A percentile compares a stretch with the other conserved stretches of the same genome.
Conservation (phyloP, 2,797 vertebrate genomes). For the Rhincodon typus region DNA sequence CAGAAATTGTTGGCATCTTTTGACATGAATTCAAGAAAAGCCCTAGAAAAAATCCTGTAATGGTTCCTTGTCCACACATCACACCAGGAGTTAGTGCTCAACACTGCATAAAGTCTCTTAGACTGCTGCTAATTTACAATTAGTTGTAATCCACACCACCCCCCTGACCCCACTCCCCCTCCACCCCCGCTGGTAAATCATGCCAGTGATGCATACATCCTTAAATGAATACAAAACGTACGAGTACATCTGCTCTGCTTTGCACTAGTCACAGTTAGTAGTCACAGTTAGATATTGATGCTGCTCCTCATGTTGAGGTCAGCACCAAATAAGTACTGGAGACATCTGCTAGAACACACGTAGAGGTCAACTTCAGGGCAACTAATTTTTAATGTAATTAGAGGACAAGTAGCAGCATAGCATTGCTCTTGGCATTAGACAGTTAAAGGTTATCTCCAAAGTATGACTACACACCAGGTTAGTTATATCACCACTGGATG, state of each 20-base stretch:
- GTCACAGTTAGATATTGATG: neutral
- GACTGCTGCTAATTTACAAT: neutral
- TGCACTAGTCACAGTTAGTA: neutral
- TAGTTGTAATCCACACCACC: no score
- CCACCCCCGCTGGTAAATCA: no score
- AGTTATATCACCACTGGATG: neutral
- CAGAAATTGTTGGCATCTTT: neutral
- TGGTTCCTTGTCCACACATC: neutral
- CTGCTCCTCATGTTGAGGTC: neutral
- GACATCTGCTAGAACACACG: neutral
- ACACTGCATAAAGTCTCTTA: neutral
- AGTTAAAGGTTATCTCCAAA: neutral
- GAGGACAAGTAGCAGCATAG: neutral
- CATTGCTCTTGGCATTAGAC: neutral
- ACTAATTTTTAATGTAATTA: neutral
- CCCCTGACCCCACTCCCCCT: no score
- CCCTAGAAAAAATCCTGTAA: neutral
- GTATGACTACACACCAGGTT: neutral
- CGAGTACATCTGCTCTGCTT: neutral
- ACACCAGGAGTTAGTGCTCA: neutral
- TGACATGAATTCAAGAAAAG: neutral
- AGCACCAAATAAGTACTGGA: neutral
- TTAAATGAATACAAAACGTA: no score
- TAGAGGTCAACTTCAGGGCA: neutral
- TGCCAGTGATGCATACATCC: no score